phyloP scores from a whole-genome alignment of 2,888 invertebrate genomes.

The Toxonevra muliebris region DNA sequence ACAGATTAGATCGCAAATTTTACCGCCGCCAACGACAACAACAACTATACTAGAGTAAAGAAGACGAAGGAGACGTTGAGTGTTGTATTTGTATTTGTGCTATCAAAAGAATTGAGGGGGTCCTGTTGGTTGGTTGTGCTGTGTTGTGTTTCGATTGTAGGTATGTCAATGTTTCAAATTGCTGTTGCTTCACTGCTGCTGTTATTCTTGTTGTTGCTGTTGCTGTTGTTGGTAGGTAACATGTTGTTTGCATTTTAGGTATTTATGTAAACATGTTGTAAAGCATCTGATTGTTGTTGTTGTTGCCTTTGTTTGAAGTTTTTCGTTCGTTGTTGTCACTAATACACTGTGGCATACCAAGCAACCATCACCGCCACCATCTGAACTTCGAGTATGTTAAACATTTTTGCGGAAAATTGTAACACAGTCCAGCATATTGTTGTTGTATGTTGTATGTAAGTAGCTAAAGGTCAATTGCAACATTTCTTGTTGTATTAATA shows the following conservation, averaged over 20 bases:
- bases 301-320: slow-evolving; percentile 6
- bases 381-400: not conserved
- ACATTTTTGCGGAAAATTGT: not conserved
- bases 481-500: slow-evolving; percentile 4
- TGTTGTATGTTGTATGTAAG: not conserved
- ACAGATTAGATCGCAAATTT: slow-evolving; percentile 5
- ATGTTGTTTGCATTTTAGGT: slow-evolving; percentile 35
- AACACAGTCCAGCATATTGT: slow-evolving; percentile 1
- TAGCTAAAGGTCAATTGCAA: slow-evolving; percentile 52
- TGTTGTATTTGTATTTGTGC: too few species aligned
- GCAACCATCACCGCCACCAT: too few species aligned
- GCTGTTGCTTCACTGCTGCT: not conserved
- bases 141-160: slow-evolving; percentile 8
- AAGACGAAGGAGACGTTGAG: too few species aligned
- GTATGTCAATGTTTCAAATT: slow-evolving; percentile 10
- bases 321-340: too few species aligned
- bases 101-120: not conserved
- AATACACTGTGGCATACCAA: not conserved
- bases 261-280: slow-evolving; percentile 43
- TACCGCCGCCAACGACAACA: not conserved
- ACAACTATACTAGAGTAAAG: too few species aligned
- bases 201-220: slow-evolving; percentile 1
- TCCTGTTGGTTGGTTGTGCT: slow-evolving; percentile 3
- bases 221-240: slow-evolving; percentile 10
- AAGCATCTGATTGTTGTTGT: slow-evolving; percentile 34